Conservation (phyloP, 37 sponge, comb jelly and placozoan species). For the Chondrilla cf. caribensis region DNA sequence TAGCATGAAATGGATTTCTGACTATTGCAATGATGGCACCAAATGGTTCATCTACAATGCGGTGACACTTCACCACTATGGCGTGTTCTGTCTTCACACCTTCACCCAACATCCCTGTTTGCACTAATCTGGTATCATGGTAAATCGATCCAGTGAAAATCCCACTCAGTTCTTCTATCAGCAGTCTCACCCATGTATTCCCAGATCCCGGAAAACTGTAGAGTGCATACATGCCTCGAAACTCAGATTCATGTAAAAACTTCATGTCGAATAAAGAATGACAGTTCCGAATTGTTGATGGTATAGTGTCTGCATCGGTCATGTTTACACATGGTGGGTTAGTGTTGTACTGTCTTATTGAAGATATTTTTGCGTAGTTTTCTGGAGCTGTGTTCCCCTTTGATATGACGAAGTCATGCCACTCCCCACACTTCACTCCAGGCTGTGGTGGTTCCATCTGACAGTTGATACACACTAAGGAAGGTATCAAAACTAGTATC, state of each 20-base stretch:
- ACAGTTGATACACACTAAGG: no score
- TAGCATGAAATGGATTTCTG: slow-evolving; percentile 17
- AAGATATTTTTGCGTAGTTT: no score
- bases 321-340: no score
- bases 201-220: slow-evolving; percentile 4
- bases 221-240: background rate
- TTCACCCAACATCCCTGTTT: slow-evolving; percentile 19
- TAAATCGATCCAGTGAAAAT: slow-evolving; percentile 15
- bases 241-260: background rate
- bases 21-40: background rate
- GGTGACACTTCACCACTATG: background rate
- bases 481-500: no score
- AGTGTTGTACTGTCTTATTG: no score
- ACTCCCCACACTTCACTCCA: no score
- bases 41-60: background rate
- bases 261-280: no score
- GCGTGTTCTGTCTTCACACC: background rate
- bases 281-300: no score
- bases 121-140: background rate
- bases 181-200: background rate
- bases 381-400: no score
- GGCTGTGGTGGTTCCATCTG: no score
- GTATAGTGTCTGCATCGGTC: no score
- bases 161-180: background rate
- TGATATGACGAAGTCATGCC: no score